These are phyloP conservation scores for Atherix ibis DNA, from an alignment of 2,888 invertebrate genomes.

Conservation along the genomic window DNA sequence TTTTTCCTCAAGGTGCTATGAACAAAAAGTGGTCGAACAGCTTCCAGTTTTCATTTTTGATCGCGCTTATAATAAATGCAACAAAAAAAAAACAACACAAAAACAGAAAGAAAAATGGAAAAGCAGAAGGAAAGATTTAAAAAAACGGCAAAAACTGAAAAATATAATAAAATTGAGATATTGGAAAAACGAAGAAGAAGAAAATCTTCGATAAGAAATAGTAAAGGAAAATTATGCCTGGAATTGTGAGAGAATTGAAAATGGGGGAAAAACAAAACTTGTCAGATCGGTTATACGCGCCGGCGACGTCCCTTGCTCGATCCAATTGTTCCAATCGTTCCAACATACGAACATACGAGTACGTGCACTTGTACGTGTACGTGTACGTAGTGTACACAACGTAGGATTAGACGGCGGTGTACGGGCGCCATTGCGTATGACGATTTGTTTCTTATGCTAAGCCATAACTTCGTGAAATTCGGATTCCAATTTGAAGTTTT, in stretches of 20 bases:
- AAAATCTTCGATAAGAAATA: no score
- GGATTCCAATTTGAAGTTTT: no score
- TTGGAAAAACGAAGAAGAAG: no score
- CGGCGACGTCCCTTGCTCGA: background rate
- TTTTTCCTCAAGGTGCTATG: constrained; percentile 12
- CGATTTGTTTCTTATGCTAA: no score
- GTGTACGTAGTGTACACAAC: background rate
- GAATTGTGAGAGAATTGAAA: no score
- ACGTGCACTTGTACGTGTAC: background rate
- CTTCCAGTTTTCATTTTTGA: constrained; percentile 18
- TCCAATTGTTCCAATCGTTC: background rate
- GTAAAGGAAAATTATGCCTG: no score
- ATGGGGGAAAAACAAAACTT: no score
- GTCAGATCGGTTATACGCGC: constrained; percentile 6
- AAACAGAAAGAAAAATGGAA: no score
- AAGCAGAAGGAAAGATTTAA: no score
- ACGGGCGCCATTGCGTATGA: background rate
- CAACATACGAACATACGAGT: background rate
- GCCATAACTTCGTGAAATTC: no score
- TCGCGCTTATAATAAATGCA: constrained; percentile 6
- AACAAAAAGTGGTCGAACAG: constrained; percentile 17
- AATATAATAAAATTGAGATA: no score
- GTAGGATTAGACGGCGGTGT: background rate
- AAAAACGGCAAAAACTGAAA: no score
- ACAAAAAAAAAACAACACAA: constrained; percentile 6